These are phyloP conservation scores for Harmothoe impar DNA, from an alignment of 2,888 invertebrate genomes.

Conservation along the genomic window DNA sequence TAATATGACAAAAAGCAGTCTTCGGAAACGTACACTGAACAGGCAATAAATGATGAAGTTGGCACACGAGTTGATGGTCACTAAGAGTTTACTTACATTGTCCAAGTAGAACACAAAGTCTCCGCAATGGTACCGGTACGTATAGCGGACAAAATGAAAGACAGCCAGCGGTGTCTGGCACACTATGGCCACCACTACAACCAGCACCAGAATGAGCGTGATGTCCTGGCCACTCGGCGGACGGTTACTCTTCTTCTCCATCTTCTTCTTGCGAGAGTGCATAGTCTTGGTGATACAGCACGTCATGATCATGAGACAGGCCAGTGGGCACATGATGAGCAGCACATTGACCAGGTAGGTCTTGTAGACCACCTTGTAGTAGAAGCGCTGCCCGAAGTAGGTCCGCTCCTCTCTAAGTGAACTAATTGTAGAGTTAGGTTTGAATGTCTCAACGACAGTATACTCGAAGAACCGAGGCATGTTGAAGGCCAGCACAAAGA, in stretches of 20 bases:
- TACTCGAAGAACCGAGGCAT: constrained; percentile 72
- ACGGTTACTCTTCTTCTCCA: constrained; percentile 61
- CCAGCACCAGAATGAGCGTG: constrained; percentile 70
- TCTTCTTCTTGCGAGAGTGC: constrained; percentile 59
- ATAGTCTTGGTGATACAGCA: constrained; percentile 68
- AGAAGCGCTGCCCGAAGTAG: constrained; percentile 66
- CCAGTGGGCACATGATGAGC: constrained; percentile 69
- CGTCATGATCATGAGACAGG: constrained; percentile 69
- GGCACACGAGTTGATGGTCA: constrained; percentile 70
- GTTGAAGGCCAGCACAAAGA: constrained; percentile 69
- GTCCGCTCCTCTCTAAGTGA: constrained; percentile 65
- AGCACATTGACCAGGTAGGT: constrained; percentile 70
- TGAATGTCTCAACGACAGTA: constrained; percentile 62
- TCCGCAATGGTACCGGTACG: constrained; percentile 66
- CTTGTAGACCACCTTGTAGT: constrained; percentile 71
- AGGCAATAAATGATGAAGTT: constrained; percentile 73
- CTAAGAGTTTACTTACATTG: constrained; percentile 71
- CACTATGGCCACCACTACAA: constrained; percentile 71
- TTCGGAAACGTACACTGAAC: constrained; percentile 69
- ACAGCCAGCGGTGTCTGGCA: constrained; percentile 72
- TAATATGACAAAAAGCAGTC: constrained; percentile 66
- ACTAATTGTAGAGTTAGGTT: constrained; percentile 49
- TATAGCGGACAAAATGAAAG: constrained; percentile 72
- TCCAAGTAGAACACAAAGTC: constrained; percentile 71
- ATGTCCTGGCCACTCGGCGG: constrained; percentile 63